Evolutionary conservation across 2,113 vertebrate species (phyloP), one percentile per base, ranked within the genome.

Genomic region (Rhinolophus ferrumequinum): DNA sequence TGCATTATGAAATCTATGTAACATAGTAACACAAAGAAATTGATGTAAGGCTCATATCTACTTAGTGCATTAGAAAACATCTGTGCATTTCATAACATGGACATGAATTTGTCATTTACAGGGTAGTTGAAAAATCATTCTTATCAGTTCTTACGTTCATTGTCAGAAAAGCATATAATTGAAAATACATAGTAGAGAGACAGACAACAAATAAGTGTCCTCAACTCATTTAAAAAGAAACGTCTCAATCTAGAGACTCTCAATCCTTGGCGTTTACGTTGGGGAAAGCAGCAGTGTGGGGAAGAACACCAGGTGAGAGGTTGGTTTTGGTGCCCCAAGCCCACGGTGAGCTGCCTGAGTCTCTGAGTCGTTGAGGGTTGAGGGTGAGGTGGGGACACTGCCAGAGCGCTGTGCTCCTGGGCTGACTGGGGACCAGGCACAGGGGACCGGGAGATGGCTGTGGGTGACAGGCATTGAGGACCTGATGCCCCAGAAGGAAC

Each of bases 11-110:
- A 87, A 24, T 13, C 28, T 12, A 24, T 3, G 5, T 8, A 67
- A 77, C 30, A 82, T 58, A 73, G 50, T 9, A 47, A 87, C 7
- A 38, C 2, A 38, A 38, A 38, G 33, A 47, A n/a, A 33, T 54
- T 6, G 8, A 8, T 33, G 2, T 5, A 54, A 18, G 24, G 18
- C 30, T 21, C 18, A 0, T 1, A 21, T 0, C 87, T 62, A 18
- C 33, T 18, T 8, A 21, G 2, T 41, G 21, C 22, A 2, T 21
- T 5, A 52, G 54, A 28, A 44, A 79, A 72, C 7, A n/a, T 26
- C 19, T 16, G 8, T 21, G 9, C 19, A n/a, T 38, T 76, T 50
- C 21, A 35, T 5, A 35, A 56, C 4, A 22, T 10, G 30, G 76
- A 22, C n/a, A 19, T 10, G 41, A 26, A 81, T 1, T 5, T 0